Conservation (phyloP, 64 coral and sea anemone genomes). For the Pachyseris speciosa region DNA sequence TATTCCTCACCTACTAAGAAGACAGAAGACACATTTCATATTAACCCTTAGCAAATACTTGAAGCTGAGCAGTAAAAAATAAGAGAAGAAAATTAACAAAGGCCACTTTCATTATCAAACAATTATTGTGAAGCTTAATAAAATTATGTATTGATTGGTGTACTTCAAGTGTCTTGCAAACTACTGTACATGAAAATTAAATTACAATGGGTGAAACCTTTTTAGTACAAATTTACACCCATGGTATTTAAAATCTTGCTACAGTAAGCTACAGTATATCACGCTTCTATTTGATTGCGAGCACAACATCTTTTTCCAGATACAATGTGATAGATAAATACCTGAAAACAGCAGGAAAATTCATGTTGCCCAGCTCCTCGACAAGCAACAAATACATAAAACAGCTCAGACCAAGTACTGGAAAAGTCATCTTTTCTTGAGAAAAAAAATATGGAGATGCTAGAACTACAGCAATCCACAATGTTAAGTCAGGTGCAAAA, state of each 20-base stretch:
- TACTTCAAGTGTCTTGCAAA: too few relatives aligned
- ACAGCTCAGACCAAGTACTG: slow-evolving; percentile 58
- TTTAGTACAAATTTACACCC: too few relatives aligned
- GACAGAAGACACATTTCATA: slow-evolving; percentile 13
- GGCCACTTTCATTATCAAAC: too few relatives aligned
- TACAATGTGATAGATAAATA: not conserved
- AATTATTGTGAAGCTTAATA: too few relatives aligned
- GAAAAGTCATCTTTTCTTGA: not conserved
- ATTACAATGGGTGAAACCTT: too few relatives aligned
- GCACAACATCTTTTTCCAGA: too few relatives aligned
- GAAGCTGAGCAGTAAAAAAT: slow-evolving; percentile 10
- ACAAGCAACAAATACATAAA: slow-evolving; percentile 55
- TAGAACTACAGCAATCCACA: not conserved
- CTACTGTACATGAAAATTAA: too few relatives aligned
- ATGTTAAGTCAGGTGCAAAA: too few relatives aligned
- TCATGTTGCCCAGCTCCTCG: slow-evolving; percentile 5
- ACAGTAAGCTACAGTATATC: too few relatives aligned
- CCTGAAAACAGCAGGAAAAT: slow-evolving; percentile 60
- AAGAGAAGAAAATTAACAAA: not conserved
- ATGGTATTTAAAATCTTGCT: too few relatives aligned
- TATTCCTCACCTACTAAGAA: slow-evolving; percentile 43
- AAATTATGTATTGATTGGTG: too few relatives aligned
- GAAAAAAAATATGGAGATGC: not conserved
- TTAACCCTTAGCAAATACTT: slow-evolving; percentile 62
- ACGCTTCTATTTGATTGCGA: not conserved